These are phyloP conservation scores for Seriola rivoliana DNA, from an alignment of 2,113 vertebrate genomes.

Conservation along the genomic window DNA sequence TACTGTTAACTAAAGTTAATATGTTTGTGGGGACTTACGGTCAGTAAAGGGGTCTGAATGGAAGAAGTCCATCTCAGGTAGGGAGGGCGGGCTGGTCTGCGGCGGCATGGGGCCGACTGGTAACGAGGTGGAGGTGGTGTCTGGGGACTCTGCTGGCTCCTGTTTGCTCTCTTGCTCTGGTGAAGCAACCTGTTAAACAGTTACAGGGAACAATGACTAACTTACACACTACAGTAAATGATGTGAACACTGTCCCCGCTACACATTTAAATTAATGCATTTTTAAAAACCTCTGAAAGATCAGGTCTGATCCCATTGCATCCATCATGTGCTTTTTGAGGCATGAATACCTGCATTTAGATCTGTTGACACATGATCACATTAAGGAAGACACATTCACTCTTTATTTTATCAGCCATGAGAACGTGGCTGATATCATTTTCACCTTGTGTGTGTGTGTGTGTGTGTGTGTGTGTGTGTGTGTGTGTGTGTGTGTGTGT, in stretches of 20 bases:
- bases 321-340: too few relatives aligned
- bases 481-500: too few relatives aligned
- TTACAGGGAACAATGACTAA: not conserved
- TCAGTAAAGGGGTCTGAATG: constrained; percentile 95
- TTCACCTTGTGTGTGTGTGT: too few relatives aligned
- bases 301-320: not conserved
- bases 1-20: not conserved
- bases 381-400: not conserved
- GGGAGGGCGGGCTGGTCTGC: constrained; percentile 79
- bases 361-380: not conserved
- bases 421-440: too few relatives aligned
- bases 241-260: not conserved
- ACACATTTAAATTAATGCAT: not conserved
- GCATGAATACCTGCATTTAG: too few relatives aligned
- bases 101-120: constrained; percentile 77
- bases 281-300: not conserved
- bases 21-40: constrained; percentile 85
- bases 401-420: not conserved
- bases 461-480: too few relatives aligned
- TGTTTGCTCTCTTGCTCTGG: constrained; percentile 87
- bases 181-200: constrained; percentile 84
- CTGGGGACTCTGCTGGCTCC: constrained; percentile 75
- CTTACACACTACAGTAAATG: not conserved
- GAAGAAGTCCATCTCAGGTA: constrained; percentile 92
- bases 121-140: constrained; percentile 73